Evolutionary conservation across 2,113 vertebrate genomes (phyloP), one percentile per base, ranked within the genome.

Genomic region (Catharus bicknelli): DNA sequence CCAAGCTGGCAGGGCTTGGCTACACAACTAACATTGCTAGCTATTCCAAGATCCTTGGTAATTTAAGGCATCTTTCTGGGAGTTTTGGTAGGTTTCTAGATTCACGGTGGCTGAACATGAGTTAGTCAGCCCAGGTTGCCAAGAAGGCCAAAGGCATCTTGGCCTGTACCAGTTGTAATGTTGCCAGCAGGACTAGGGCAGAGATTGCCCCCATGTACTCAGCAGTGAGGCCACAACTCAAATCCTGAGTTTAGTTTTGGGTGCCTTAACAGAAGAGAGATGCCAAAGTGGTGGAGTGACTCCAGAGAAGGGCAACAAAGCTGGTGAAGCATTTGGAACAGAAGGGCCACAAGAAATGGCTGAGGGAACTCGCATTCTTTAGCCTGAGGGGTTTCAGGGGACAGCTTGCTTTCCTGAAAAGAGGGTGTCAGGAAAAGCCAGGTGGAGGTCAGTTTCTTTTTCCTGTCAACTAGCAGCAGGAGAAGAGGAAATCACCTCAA

Each of bases 21-120:
- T 82, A 23, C 26, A 95, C 22, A 99, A 96, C 62, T 27, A 84
- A 11, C 38, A 38, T 38, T 38, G 38, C 38, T 38, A 38, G 38
- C 38, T 72, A 27, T 90, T 93, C 98, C 98, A 99, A 51, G 98
- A 98, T 86, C 97, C 96, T 96, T 99, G 98, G 83, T 99, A 99
- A 34, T 76, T n/a, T 63, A 69, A 78, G 3, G 98, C 97, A 4
- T 98, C 98, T 93, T 97, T 95, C 86, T 99, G 99, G 90, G 98
- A 98, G 70, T 99, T 98, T 94, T 95, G 98, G 90, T 99, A 99
- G 0, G 97, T 99, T 86, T 96, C 93, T 78, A 98, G 96, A 45
- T 97, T 97, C 12, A 38, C 36, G 16, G 22, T 9, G 7, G 2
- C 15, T 51, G 36, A 38, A 23, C 11, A 7, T 20, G 32, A 80